Evolutionary conservation across 2,797 vertebrate species (phyloP), one percentile per base, ranked within the genome.

Genomic region (Pseudochromis fuscus): DNA sequence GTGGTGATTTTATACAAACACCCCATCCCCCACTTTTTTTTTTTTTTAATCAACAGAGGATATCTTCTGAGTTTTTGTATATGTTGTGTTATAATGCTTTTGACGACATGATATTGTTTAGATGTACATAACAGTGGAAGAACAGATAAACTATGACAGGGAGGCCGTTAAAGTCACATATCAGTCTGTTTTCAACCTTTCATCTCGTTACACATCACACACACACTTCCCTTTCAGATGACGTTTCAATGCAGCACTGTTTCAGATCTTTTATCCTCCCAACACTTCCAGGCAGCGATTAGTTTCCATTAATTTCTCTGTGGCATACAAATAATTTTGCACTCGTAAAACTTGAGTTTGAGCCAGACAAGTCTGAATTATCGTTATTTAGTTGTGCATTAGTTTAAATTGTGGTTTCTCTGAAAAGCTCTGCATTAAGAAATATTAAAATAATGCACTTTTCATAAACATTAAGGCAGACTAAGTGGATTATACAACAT

Each of bases 391-490:
- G 0, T 55, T 42, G 19, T 61, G 24, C 16, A 53, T 76, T 61
- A 53, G 46, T 57, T 75, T 53, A 45, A 64, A 57, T 67, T 28
- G 33, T 44, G 28, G 55, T 60, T 55, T 55, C 44, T 74, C 60
- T 49, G 24, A 50, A 60, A 52, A 44, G 21, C 45, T 61, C 40
- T 72, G 59, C 50, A 61, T 63, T 65, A 40, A 48, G 2, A 19
- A 53, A 51, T 33, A 62, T 64, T 65, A 53, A 58, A 62, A 51
- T 48, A n/a, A 37, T 55, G 49, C 46, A 53, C 67, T 25, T 52
- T 57, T 46, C 24, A 45, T 7, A n/a, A 21, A 58, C n/a, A 15
- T 50, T 0, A 13, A 55, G 19, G 53, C 7, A 23, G 48, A 42
- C 45, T 70, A 13, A 7, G 7, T 16, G 27, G 45, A 24, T 62